Evolutionary conservation across 2,888 invertebrate genomes (phyloP).

Genomic region (Caenorhabditis doughertyi): DNA sequence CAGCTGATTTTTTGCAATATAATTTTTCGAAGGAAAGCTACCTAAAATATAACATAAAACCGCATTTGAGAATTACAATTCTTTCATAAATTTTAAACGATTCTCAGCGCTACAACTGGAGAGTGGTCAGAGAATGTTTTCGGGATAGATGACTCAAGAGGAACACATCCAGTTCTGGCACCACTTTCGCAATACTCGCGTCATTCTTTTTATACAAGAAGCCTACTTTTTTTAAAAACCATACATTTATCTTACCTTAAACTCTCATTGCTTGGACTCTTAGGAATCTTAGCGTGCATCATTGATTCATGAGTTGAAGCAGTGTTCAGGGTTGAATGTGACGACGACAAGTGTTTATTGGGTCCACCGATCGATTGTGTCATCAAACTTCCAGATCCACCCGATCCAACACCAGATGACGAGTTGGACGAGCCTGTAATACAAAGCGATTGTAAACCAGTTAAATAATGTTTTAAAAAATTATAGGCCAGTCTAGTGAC

Average conservation of each 20-base stretch:
- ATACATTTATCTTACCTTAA: slow-evolving; percentile 70
- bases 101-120: slow-evolving; percentile 2
- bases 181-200: slow-evolving; percentile 20
- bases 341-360: slow-evolving; percentile 73
- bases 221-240: neutral
- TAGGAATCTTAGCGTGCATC: slow-evolving; percentile 73
- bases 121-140: slow-evolving; percentile 31
- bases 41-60: no score
- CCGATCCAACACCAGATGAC: slow-evolving; percentile 67
- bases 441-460: slow-evolving; percentile 8
- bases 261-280: slow-evolving; percentile 79
- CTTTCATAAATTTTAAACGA: slow-evolving; percentile 17
- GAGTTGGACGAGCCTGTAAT: slow-evolving; percentile 71
- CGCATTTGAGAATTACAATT: neutral
- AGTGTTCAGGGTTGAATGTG: slow-evolving; percentile 72
- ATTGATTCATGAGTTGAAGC: slow-evolving; percentile 56
- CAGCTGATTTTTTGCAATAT: no score
- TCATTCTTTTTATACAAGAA: neutral
- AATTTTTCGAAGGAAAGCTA: no score
- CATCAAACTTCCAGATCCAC: slow-evolving; percentile 61
- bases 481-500: neutral
- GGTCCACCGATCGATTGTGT: slow-evolving; percentile 65
- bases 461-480: neutral
- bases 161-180: slow-evolving; percentile 38
- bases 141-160: slow-evolving; percentile 37